Conservation (phyloP, 1,140 invertebrate species). For the Luehdorfia chinensis region DNA sequence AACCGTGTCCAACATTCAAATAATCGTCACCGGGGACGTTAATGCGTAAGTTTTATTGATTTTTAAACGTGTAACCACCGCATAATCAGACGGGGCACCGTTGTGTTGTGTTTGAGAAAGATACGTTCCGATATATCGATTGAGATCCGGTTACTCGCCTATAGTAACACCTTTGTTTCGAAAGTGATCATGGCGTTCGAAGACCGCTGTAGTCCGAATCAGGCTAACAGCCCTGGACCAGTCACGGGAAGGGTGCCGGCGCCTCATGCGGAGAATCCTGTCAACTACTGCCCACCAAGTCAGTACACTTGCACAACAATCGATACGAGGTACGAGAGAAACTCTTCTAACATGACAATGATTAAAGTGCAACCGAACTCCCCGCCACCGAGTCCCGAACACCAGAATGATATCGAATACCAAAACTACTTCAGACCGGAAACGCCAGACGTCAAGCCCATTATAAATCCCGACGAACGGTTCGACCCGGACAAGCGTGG, state of each 20-base stretch:
- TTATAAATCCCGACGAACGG: constrained; percentile 35
- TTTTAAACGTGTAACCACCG: too few relatives aligned
- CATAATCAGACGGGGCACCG: too few relatives aligned
- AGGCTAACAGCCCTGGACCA: constrained; percentile 76
- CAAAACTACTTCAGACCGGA: constrained; percentile 61
- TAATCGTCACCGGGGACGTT: too few relatives aligned
- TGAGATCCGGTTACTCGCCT: too few relatives aligned
- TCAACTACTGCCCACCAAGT: constrained; percentile 37
- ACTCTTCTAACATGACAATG: constrained; percentile 42
- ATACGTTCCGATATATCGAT: too few relatives aligned
- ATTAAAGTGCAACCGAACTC: constrained; percentile 61
- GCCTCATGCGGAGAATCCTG: constrained; percentile 41
- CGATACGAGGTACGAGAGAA: constrained; percentile 48
- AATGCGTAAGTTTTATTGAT: too few relatives aligned
- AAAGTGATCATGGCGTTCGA: constrained; percentile 75
- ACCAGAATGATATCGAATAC: constrained; percentile 42
- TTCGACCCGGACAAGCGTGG: constrained; percentile 43
- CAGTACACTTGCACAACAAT: constrained; percentile 69
- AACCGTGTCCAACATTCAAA: too few relatives aligned
- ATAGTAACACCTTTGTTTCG: too few relatives aligned
- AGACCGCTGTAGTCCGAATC: constrained; percentile 79
- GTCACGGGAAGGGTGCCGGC: constrained; percentile 56
- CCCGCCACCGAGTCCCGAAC: constrained; percentile 52
- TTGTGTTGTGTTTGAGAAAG: too few relatives aligned
- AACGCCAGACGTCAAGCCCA: constrained; percentile 60